Conservation (phyloP, 2,113 vertebrate genomes). For the Seriola aureovittata region DNA sequence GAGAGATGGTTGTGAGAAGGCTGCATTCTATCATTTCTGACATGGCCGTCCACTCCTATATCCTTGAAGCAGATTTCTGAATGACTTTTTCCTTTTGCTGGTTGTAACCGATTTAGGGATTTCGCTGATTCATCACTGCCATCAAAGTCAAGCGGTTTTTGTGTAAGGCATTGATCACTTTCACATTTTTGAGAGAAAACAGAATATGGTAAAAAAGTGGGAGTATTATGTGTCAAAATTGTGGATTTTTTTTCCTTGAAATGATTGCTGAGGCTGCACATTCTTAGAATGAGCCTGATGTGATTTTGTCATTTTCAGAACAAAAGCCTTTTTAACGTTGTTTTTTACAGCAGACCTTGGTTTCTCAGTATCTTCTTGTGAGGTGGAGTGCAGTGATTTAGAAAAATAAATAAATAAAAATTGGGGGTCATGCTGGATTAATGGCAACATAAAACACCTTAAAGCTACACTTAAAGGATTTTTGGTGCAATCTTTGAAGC, state of each 20-base stretch:
- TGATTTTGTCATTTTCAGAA: slow-evolving; percentile 45
- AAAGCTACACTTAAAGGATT: slow-evolving; percentile 54
- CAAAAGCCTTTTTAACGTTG: slow-evolving; percentile 23
- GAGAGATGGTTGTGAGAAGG: slow-evolving; percentile 27
- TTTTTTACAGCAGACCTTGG: slow-evolving; percentile 43
- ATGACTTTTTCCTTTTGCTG: slow-evolving; percentile 41
- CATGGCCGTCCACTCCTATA: slow-evolving; percentile 21
- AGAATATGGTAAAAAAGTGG: background rate
- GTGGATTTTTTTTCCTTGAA: slow-evolving; percentile 29
- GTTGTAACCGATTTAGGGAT: slow-evolving; percentile 47
- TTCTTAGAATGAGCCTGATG: slow-evolving; percentile 28
- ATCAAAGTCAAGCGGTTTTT: slow-evolving; percentile 18
- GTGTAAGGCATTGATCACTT: slow-evolving; percentile 57
- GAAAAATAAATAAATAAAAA: background rate
- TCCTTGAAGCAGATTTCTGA: slow-evolving; percentile 41
- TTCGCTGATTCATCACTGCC: slow-evolving; percentile 64
- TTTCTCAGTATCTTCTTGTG: slow-evolving; percentile 31
- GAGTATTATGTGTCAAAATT: slow-evolving; percentile 47
- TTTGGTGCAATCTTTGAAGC: slow-evolving; percentile 77
- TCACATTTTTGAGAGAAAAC: slow-evolving; percentile 43
- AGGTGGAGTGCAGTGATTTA: slow-evolving; percentile 7
- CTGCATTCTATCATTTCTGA: slow-evolving; percentile 50
- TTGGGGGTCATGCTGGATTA: background rate
- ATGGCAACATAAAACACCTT: slow-evolving; percentile 50
- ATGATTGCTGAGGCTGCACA: slow-evolving; percentile 46